Evolutionary conservation across 2,888 invertebrate species (phyloP).

Genomic region (Dasypolia templi): DNA sequence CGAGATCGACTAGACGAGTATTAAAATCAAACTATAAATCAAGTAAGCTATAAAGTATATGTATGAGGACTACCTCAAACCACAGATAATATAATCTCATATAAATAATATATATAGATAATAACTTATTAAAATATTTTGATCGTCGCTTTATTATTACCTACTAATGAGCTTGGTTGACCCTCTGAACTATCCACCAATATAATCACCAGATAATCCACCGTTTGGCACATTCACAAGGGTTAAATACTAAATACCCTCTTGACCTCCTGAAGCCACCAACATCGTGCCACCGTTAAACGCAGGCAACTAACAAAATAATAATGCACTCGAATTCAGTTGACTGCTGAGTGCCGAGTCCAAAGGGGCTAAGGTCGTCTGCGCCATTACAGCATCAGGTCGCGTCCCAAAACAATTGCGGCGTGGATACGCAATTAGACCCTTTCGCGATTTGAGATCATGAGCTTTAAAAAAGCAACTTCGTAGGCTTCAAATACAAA

Average conservation of each 20-base stretch:
- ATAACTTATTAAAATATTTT: neutral
- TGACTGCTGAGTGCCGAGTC: slow-evolving; percentile 48
- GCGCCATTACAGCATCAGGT: slow-evolving; percentile 78
- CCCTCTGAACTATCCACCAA: neutral
- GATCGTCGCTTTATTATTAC: neutral
- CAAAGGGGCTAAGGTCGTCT: slow-evolving; percentile 82
- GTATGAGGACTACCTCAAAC: neutral
- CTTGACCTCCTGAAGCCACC: slow-evolving; percentile 48
- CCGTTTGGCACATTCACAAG: slow-evolving; percentile 9
- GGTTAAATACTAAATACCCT: slow-evolving; percentile 18
- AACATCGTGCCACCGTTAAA: slow-evolving; percentile 55
- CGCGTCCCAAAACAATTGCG: slow-evolving; percentile 81
- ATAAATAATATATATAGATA: neutral
- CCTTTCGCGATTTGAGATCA: slow-evolving; percentile 70
- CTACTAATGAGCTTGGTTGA: neutral
- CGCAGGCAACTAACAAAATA: slow-evolving; percentile 57
- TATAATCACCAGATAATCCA: neutral
- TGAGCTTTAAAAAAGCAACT: slow-evolving; percentile 52
- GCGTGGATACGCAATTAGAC: slow-evolving; percentile 84
- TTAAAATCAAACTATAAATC: slow-evolving; percentile 19
- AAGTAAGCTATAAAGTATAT: neutral
- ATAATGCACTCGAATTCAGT: slow-evolving; percentile 58
- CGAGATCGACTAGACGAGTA: too few relatives aligned
- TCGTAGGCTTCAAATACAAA: slow-evolving; percentile 16
- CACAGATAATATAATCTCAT: too few relatives aligned